Base-by-base conservation (phyloP, 2,113 vertebrate species). In the Sminthopsis crassicaudata region DNA sequence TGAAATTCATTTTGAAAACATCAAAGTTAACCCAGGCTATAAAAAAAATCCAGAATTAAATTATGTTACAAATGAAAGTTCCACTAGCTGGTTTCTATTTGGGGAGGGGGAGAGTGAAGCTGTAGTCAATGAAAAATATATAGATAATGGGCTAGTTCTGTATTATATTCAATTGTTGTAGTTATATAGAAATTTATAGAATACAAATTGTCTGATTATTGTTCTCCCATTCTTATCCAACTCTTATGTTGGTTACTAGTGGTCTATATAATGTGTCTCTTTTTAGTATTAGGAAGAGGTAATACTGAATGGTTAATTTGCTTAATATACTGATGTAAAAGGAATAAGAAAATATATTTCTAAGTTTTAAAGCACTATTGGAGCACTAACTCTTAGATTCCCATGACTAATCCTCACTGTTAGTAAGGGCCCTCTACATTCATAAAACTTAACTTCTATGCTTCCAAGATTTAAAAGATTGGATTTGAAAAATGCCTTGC, bases 1-100 rank as follows among this genome's bases (percentile, higher is more conserved):
- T 98, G 97, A 98, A 98, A 98, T 97, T 97, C 94, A 97, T 98
- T 98, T 97, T 97, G 93, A 98, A 98, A 98, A 98, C 98, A 98
- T 98, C 97, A 98, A 98, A 98, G 98, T 97, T 97, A 98, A 97
- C 96, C 96, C 96, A 96, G 90, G 88, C 76, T 95, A 95, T 92
- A 89, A 98, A 98, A 97, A 97, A 98, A 98, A 98, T 98, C 92
- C 93, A 96, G 96, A 98, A 97, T 98, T 94, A 97, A 98, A 97
- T 98, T 97, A 90, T 92, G 92, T 95, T 96, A 93, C 91, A 98
- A 98, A 98, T 95, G 94, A 97, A 98, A 98, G 97, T 96, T 98
- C 96, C 96, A 96, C 91, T 95, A 92, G 55, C 11, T 97, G 91
- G 97, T 97, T 1, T 2, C 55, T 94, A 90, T 94, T 97, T 96